Base-by-base conservation (phyloP, 2,113 vertebrate genomes). In the Malaclemys terrapin region DNA sequence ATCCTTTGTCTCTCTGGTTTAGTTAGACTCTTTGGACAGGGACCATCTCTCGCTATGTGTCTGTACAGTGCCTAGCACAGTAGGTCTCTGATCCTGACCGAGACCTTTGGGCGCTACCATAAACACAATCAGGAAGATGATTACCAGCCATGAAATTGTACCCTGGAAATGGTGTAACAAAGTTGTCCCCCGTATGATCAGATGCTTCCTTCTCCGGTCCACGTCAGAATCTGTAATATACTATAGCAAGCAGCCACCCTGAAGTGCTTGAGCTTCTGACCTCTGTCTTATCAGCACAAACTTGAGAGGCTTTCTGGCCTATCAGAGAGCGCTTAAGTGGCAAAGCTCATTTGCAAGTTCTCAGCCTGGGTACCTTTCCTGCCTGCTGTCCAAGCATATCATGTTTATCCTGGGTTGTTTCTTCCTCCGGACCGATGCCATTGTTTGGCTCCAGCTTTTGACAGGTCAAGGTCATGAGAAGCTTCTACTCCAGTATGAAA, bases 401-500 rank as follows among this genome's bases (percentile, higher is more conserved):
- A 49, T n/a, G 35, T 29, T 80, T 0, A 10, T 10, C 31, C 5
- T 1, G 19, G 6, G 25, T 50, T 17, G 13, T 6, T 20, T 62
- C 25, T 4, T 27, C 29, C 14, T 0, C 11, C 7, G 35, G 57
- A 19, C 59, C 35, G 59, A 31, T 16, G 59, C 59, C 3, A 7
- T 16, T 5, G 10, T 47, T 54, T 72, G 17, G 50, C 78, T 42
- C 6, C 0, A 24, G 50, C 8, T 35, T 69, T 5, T 5, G 78
- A 8, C n/a, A 2, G 1, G 31, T 1, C 13, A 20, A 29, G 25
- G 24, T 49, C 8, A 47, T 8, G 13, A 47, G 76, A 38, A 3
- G 3, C 29, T 31, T 62, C 10, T 6, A 20, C 31, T 53, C 24
- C 45, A 19, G 42, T 42, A 35, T 42, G 3, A 4, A 80, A 31